Percentiles rank a stretch among this genome's conserved stretches.
These are phyloP conservation scores for Syrista parreyssii DNA, from an alignment of 2,888 invertebrate genomes.

Conservation along the genomic window DNA sequence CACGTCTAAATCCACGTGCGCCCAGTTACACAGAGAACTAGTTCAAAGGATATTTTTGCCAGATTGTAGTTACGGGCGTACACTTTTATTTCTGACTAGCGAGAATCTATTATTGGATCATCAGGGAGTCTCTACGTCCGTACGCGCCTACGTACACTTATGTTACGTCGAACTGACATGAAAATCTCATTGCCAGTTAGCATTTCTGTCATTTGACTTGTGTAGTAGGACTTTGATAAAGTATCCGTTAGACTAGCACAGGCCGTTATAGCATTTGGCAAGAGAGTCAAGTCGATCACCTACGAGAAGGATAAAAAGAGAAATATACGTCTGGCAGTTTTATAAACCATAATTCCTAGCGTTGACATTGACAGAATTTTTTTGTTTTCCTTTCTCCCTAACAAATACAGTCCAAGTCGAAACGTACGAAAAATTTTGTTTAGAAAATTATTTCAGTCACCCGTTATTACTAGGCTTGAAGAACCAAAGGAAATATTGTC, in stretches of 20 bases:
- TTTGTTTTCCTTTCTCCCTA: neutral
- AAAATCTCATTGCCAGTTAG: neutral
- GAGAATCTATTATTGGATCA: neutral
- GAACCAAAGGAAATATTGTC: neutral
- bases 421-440: neutral
- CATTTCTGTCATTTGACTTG: neutral
- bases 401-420: no score
- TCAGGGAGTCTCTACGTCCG: neutral
- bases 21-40: neutral
- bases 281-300: neutral
- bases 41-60: constrained; percentile 2
- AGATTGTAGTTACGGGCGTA: neutral
- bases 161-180: neutral
- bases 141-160: neutral
- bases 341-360: neutral
- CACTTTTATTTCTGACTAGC: neutral
- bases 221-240: neutral
- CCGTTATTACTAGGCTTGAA: neutral
- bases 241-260: neutral
- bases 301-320: neutral
- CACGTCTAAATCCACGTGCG: neutral
- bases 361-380: neutral
- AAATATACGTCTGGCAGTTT: neutral
- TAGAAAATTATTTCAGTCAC: neutral
- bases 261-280: neutral